A percentile compares a stretch with the other conserved stretches of the same genome.
Evolutionary conservation across 2,113 vertebrate genomes (phyloP).

Genomic region (Calidris pygmaea): DNA sequence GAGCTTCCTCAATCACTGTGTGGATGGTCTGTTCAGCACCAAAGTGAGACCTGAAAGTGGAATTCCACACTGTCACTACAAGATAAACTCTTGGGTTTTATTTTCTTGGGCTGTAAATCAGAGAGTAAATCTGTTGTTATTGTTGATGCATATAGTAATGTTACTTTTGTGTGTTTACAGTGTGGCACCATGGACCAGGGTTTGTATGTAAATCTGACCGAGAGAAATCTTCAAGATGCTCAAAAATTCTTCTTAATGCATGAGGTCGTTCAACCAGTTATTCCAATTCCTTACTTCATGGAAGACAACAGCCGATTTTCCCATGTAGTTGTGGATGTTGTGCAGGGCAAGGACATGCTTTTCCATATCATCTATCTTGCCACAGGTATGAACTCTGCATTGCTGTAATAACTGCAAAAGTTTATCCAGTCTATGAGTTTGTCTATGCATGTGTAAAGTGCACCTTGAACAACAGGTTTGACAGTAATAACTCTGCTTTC

Average conservation of each 20-base stretch:
- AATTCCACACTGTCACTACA: background rate
- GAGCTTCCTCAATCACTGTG: background rate
- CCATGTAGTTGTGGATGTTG: constrained; percentile 92
- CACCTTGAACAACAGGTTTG: background rate
- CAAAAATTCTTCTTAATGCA: constrained; percentile 98
- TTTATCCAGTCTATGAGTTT: background rate
- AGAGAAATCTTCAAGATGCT: constrained; percentile 94
- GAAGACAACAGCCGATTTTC: constrained; percentile 95
- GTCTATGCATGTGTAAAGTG: background rate
- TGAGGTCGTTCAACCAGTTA: constrained; percentile 91
- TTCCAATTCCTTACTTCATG: constrained; percentile 89
- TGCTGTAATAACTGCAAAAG: background rate
- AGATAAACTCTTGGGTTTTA: background rate
- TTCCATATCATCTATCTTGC: constrained; percentile 95
- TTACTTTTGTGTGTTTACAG: constrained; percentile 70
- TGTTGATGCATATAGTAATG: background rate
- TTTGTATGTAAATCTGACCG: constrained; percentile 89
- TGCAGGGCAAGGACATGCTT: constrained; percentile 89
- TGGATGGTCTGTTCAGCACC: background rate
- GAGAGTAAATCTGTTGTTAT: background rate
- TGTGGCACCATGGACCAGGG: constrained; percentile 95
- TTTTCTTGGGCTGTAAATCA: background rate
- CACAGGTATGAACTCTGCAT: constrained; percentile 79
- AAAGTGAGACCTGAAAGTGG: background rate
- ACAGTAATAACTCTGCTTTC: background rate